A percentile compares a stretch with the other conserved stretches of the same genome.
Evolutionary conservation across 2,797 vertebrate genomes (phyloP).

Genomic region (Enteromius treurensis): DNA sequence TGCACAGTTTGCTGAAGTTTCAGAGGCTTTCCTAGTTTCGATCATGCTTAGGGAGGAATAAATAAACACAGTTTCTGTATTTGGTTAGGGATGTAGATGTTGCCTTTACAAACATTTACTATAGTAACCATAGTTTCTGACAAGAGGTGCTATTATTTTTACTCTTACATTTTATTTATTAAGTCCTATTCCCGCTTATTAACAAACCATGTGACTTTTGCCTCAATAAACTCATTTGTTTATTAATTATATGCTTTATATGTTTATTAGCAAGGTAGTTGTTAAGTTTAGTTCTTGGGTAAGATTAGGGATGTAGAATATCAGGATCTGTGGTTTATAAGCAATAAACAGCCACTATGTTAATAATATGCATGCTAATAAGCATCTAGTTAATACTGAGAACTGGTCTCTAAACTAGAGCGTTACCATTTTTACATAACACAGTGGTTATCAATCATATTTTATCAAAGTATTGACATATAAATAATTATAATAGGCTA

Average conservation of each 20-base stretch:
- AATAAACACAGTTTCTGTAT: slow-evolving; percentile 25
- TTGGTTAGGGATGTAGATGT: background rate
- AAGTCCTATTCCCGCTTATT: background rate
- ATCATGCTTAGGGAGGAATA: background rate
- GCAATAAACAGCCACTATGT: background rate
- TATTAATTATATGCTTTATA: background rate
- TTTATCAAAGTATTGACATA: background rate
- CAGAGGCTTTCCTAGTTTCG: background rate
- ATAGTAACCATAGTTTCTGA: background rate
- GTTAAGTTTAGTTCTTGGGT: background rate
- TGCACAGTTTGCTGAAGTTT: background rate
- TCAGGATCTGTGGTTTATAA: background rate
- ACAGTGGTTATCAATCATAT: background rate
- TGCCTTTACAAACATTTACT: slow-evolving; percentile 3
- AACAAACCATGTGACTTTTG: background rate
- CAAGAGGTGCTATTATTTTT: background rate
- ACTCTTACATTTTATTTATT: background rate
- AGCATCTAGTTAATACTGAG: background rate
- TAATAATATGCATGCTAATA: background rate
- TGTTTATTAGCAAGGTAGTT: background rate
- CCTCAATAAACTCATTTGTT: background rate
- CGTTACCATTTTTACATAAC: background rate
- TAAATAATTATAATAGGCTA: background rate
- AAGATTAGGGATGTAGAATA: background rate
- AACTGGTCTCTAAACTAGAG: background rate